Base-by-base conservation (phyloP, 2,888 invertebrate species). In the Gryllus longicercus region DNA sequence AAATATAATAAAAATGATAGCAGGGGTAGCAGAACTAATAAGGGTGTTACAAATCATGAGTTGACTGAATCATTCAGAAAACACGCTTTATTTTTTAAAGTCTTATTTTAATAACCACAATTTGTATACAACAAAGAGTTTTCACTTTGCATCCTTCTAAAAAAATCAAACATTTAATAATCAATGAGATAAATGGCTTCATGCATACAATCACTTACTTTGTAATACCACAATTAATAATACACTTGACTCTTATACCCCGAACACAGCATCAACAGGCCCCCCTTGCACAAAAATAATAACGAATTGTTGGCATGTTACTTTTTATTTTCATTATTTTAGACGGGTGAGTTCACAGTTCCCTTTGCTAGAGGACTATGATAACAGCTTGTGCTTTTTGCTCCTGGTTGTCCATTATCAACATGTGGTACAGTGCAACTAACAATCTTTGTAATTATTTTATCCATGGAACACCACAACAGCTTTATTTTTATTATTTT, bases 381-480 rank as follows among this genome's bases (percentile, higher is more conserved):
- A 77, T 78, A 78, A 80, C 80, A 80, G 80, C 50, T 78, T 80
- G 80, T 75, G 18, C 77, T 80, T 23, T 50, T 80, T 50, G 23
- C 63, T 51, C 23, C 23, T 25, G 78, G 78, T 79, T 74, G 21
- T 50, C 50, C 50, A 50, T 77, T 77, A 50, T 77, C 50, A 77
- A 77, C 77, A 77, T 77, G 77, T 77, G 77, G 77, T 77, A 77
- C 74, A 79, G 74, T 74, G 38, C 79, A 79, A 80, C 80, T 78
- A 82, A 80, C 80, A 82, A 88, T 86, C 88, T 87, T 87, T 87
- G 87, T 86, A 11, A 79, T 74, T 51, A 80, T 78, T 78, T 79
- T 79, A 79, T 85, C 84, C 85, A 84, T 85, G 85, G 85, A 86
- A 86, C 86, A 86, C 86, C 86, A 86, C 86, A 86, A 86, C 86